Percentiles rank a stretch among this genome's conserved stretches.
These are phyloP conservation scores for Lichenostomus cassidix DNA, from an alignment of 2,113 vertebrate genomes.

Conservation along the genomic window DNA sequence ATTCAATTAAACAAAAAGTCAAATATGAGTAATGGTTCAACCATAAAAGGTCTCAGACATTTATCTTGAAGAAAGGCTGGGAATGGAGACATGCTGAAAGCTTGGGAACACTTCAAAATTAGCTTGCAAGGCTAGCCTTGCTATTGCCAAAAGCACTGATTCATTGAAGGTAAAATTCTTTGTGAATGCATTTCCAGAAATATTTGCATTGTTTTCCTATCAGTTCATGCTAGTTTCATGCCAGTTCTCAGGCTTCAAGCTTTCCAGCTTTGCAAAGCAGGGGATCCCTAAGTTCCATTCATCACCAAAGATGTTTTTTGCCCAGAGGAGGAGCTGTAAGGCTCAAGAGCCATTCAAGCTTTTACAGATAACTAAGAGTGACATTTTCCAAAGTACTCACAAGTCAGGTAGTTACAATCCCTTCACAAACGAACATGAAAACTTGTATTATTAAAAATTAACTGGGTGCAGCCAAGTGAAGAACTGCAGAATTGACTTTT, in stretches of 20 bases:
- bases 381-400: background rate
- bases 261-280: background rate
- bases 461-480: background rate
- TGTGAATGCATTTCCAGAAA: constrained; percentile 13
- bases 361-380: background rate
- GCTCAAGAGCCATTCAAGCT: background rate
- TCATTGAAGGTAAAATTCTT: background rate
- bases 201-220: constrained; percentile 35
- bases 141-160: background rate
- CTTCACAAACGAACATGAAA: background rate
- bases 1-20: background rate
- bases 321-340: background rate
- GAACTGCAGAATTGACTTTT: background rate
- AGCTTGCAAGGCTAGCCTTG: background rate
- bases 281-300: background rate
- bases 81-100: background rate
- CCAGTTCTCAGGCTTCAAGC: constrained; percentile 18
- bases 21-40: background rate
- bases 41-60: background rate
- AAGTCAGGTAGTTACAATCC: background rate
- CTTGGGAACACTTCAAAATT: background rate
- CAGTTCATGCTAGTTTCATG: background rate
- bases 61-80: background rate
- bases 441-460: background rate
- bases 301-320: background rate